Conservation (phyloP, 2,797 vertebrate species). For the Pogonophryne albipinna region DNA sequence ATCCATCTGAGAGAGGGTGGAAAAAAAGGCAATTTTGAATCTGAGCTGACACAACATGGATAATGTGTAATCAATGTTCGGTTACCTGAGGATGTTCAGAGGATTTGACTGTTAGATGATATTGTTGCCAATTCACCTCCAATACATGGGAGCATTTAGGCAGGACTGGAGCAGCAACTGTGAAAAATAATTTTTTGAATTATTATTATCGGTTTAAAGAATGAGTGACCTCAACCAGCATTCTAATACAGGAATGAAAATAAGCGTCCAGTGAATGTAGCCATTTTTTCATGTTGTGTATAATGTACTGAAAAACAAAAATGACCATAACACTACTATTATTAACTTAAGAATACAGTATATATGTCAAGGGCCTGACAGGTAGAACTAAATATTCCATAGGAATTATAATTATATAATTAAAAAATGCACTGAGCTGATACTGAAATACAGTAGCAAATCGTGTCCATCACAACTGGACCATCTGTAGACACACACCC, state of each 20-base stretch:
- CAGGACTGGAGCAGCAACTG: constrained; percentile 61
- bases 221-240: background rate
- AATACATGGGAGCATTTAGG: constrained; percentile 35
- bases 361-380: too few species aligned
- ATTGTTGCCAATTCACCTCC: constrained; percentile 38
- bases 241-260: background rate
- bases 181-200: background rate
- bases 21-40: background rate
- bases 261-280: background rate
- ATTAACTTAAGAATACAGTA: too few species aligned
- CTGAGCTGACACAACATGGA: background rate
- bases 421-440: too few species aligned
- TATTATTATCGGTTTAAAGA: background rate
- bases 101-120: constrained; percentile 45
- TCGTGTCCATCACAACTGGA: too few species aligned
- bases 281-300: background rate
- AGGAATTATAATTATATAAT: too few species aligned
- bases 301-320: too few species aligned
- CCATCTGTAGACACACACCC: too few species aligned
- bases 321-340: too few species aligned
- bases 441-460: too few species aligned
- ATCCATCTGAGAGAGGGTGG: constrained; percentile 71
- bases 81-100: constrained; percentile 51
- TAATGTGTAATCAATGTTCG: too few species aligned
- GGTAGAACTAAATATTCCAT: too few species aligned